Evolutionary conservation across 2,888 invertebrate species (phyloP).

Genomic region (Drosophila anomalata): DNA sequence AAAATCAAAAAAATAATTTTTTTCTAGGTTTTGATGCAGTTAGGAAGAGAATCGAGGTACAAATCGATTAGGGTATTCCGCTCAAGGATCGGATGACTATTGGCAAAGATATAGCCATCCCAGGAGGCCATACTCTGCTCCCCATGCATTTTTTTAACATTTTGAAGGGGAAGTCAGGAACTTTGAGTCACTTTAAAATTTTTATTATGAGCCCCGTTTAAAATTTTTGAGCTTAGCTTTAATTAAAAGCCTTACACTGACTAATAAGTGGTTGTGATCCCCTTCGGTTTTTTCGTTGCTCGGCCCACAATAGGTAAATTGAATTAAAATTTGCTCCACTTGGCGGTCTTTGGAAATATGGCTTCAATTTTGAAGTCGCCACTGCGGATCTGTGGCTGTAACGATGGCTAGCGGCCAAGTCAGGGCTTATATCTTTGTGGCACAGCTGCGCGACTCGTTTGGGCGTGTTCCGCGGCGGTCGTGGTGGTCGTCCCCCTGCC

Average conservation of each 20-base stretch:
- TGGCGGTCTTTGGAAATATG: slow-evolving; percentile 13
- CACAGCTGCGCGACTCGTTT: slow-evolving; percentile 74
- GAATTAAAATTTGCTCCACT: slow-evolving; percentile 56
- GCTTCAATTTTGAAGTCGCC: slow-evolving; percentile 2
- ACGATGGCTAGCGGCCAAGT: slow-evolving; percentile 45
- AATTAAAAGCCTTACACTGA: slow-evolving; percentile 51
- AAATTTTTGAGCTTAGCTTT: slow-evolving; percentile 23
- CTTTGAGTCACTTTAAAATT: too few species aligned
- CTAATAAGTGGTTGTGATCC: slow-evolving; percentile 32
- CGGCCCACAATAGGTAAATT: slow-evolving; percentile 55
- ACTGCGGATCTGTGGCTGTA: slow-evolving; percentile 16
- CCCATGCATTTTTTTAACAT: too few species aligned
- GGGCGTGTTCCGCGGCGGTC: slow-evolving; percentile 76
- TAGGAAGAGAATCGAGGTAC: not conserved
- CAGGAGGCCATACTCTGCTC: too few species aligned
- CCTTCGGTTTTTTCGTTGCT: slow-evolving; percentile 4
- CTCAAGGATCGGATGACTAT: not conserved
- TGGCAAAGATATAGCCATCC: not conserved
- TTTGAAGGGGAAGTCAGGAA: too few species aligned
- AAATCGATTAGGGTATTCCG: not conserved
- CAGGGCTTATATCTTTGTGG: slow-evolving; percentile 35
- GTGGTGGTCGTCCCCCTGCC: slow-evolving; percentile 23
- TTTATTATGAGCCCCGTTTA: too few species aligned
- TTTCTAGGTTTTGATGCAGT: not conserved
- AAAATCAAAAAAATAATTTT: too few species aligned